A percentile compares a stretch with the other conserved stretches of the same genome.
Conservation (phyloP, 2,888 invertebrate genomes). For the Polietes domitor region DNA sequence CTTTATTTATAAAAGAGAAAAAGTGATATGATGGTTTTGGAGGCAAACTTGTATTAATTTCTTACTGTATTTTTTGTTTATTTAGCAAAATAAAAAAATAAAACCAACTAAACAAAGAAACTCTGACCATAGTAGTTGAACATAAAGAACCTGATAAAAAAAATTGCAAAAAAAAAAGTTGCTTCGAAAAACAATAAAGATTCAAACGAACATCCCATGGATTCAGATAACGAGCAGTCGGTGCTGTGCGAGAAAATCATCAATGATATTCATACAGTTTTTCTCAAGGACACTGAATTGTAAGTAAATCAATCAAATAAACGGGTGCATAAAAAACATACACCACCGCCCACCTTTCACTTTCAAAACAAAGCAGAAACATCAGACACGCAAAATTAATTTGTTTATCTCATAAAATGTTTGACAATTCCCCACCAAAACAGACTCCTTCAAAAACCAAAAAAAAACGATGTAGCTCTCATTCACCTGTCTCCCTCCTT, state of each 20-base stretch:
- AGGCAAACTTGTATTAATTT: background rate
- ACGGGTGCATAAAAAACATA: background rate
- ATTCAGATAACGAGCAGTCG: conserved; percentile 83
- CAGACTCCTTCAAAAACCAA: too few species aligned
- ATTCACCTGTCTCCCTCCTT: background rate
- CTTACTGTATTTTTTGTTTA: conserved; percentile 25
- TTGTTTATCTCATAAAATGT: background rate
- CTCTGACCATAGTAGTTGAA: background rate
- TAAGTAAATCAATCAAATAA: conserved; percentile 82
- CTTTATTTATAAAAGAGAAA: conserved; percentile 1
- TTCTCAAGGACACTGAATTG: conserved; percentile 89
- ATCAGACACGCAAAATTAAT: too few species aligned
- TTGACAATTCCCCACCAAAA: background rate
- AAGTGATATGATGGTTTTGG: background rate
- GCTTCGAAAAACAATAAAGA: background rate
- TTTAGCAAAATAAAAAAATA: conserved; percentile 23
- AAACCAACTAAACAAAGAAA: background rate
- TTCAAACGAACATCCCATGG: conserved; percentile 50
- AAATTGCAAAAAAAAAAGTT: conserved; percentile 13
- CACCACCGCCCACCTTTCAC: background rate
- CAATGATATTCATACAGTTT: conserved; percentile 87
- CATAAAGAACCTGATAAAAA: conserved; percentile 15
- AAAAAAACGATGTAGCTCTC: too few species aligned
- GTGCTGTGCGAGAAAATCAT: conserved; percentile 91
- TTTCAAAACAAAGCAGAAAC: background rate